Conservation (phyloP, 2,113 vertebrate species). For the Oreochromis niloticus region DNA sequence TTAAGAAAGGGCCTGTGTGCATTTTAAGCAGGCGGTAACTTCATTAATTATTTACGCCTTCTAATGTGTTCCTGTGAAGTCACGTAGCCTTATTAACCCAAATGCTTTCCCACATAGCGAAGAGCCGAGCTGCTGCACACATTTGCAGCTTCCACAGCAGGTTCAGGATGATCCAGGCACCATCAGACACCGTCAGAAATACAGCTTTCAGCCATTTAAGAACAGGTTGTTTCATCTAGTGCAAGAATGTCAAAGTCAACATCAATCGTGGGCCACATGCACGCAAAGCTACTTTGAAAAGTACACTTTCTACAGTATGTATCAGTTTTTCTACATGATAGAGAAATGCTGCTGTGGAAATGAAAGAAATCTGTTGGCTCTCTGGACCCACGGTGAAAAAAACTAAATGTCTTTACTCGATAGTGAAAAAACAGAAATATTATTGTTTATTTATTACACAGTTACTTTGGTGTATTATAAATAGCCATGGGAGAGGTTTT, state of each 20-base stretch:
- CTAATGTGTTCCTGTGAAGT: not conserved
- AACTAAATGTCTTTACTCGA: not conserved
- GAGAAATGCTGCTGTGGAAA: fast-evolving
- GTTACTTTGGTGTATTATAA: not conserved
- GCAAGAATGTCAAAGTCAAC: not conserved
- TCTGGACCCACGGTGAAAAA: not conserved
- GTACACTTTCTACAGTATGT: not conserved
- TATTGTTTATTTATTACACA: not conserved
- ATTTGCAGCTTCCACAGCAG: not conserved
- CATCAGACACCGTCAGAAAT: not conserved
- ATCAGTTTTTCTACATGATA: not conserved
- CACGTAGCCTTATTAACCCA: not conserved
- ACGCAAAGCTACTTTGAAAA: not conserved
- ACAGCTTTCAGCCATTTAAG: not conserved
- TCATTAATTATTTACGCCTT: not conserved
- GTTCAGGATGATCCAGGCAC: not conserved
- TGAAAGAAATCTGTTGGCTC: not conserved
- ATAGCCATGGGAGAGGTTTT: fast-evolving
- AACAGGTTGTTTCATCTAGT: not conserved
- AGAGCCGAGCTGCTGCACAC: not conserved
- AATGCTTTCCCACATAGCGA: not conserved
- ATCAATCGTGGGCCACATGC: not conserved
- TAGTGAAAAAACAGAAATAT: not conserved
- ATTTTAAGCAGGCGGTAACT: not conserved
- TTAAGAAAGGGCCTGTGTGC: not conserved